Evolutionary conservation across 2,113 vertebrate species (phyloP).

Genomic region (Pseudorhombus dupliciocellatus): DNA sequence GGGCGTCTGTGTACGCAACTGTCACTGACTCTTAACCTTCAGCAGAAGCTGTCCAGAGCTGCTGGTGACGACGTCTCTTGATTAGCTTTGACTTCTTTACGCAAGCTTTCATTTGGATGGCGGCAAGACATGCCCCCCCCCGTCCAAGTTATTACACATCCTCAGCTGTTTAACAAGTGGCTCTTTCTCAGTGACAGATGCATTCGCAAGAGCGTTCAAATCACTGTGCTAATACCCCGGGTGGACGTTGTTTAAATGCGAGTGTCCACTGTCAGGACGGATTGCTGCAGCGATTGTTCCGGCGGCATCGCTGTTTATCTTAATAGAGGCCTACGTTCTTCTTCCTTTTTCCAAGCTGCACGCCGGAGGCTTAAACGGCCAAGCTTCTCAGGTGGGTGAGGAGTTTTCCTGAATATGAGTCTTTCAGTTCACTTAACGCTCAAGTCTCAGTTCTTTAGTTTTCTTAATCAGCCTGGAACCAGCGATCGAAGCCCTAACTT

Average conservation of each 20-base stretch:
- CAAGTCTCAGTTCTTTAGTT: background rate
- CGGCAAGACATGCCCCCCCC: constrained; percentile 10
- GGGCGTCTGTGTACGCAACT: background rate
- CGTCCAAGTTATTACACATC: constrained; percentile 47
- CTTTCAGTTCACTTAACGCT: background rate
- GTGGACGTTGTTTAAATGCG: constrained; percentile 54
- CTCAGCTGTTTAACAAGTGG: constrained; percentile 53
- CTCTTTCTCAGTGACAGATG: constrained; percentile 51
- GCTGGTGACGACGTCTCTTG: constrained; percentile 30
- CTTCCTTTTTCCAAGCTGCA: background rate
- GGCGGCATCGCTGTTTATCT: constrained; percentile 1
- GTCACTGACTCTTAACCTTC: background rate
- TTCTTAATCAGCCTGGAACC: background rate
- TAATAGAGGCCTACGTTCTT: background rate
- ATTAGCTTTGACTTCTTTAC: constrained; percentile 30
- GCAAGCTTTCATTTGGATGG: constrained; percentile 5
- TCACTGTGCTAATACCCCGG: constrained; percentile 50
- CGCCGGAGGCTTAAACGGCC: background rate
- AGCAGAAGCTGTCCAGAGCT: constrained; percentile 6
- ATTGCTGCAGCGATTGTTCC: constrained; percentile 28
- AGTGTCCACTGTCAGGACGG: constrained; percentile 38
- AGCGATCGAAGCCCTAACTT: constrained; percentile 42
- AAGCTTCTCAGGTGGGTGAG: background rate
- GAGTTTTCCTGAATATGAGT: constrained; percentile 3
- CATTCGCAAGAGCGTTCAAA: constrained; percentile 30